Conservation (phyloP, 2,113 vertebrate genomes). For the Bambusicola thoracicus region DNA sequence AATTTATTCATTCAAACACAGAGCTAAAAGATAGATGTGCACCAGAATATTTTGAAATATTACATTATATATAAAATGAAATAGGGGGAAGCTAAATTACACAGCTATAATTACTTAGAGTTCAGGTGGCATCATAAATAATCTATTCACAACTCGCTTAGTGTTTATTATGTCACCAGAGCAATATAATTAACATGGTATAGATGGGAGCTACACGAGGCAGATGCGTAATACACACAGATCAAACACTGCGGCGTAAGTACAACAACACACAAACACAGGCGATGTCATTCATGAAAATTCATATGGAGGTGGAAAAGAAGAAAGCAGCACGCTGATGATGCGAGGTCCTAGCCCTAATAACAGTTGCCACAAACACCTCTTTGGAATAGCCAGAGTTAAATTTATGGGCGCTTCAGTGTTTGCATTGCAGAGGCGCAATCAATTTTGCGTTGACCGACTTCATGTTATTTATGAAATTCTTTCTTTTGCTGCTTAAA, state of each 20-base stretch:
- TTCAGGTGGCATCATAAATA: conserved; percentile 75
- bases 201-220: background rate
- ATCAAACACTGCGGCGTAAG: background rate
- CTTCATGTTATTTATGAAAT: background rate
- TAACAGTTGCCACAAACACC: background rate
- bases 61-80: conserved; percentile 68
- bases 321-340: background rate
- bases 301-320: background rate
- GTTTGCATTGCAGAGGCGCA: background rate
- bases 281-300: background rate
- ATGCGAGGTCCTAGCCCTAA: background rate
- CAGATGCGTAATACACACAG: conserved; percentile 9
- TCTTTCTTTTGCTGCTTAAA: background rate
- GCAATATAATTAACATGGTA: conserved; percentile 66
- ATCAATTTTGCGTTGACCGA: background rate
- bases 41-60: conserved; percentile 66
- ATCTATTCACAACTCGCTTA: conserved; percentile 53
- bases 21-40: conserved; percentile 58
- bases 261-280: background rate
- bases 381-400: background rate
- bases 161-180: conserved; percentile 70
- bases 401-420: background rate
- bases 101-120: conserved; percentile 70
- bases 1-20: conserved; percentile 59
- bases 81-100: conserved; percentile 71